Evolutionary conservation across 2,797 vertebrate genomes (phyloP).

Genomic region (Sphaeramia orbicularis): DNA sequence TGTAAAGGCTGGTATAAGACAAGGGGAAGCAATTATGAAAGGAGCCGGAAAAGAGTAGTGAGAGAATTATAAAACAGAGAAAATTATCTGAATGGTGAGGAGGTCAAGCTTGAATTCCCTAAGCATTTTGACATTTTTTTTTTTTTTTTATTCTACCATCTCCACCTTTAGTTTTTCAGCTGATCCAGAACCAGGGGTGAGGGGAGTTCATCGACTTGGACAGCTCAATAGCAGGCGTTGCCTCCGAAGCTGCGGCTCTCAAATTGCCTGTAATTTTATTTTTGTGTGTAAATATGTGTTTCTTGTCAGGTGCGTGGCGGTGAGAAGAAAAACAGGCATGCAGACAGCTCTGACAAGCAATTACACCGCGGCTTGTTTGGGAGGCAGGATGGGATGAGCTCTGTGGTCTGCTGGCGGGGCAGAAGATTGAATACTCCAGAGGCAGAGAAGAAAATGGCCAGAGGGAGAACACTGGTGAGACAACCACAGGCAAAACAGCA

Average conservation of each 20-base stretch:
- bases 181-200: conserved; percentile 45
- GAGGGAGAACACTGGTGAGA: conserved; percentile 37
- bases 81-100: background rate
- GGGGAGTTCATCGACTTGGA: conserved; percentile 64
- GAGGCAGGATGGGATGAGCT: conserved; percentile 62
- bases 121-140: background rate
- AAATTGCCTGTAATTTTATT: conserved; percentile 80
- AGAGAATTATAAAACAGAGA: background rate
- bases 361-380: conserved; percentile 73
- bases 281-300: conserved; percentile 82
- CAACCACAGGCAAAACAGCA: background rate
- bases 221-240: conserved; percentile 59
- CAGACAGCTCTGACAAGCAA: conserved; percentile 83
- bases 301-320: conserved; percentile 75
- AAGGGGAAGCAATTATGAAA: background rate
- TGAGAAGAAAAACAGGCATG: conserved; percentile 58
- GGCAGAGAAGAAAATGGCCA: conserved; percentile 31
- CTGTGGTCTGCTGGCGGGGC: conserved; percentile 18
- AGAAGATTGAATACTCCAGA: conserved; percentile 48
- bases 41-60: background rate
- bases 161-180: conserved; percentile 10
- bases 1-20: background rate
- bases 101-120: conserved; percentile 15
- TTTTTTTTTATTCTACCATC: conserved; percentile 10
- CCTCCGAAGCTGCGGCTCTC: conserved; percentile 47